Base-by-base conservation (phyloP, 2,888 invertebrate genomes). In the Belgica antarctica region DNA sequence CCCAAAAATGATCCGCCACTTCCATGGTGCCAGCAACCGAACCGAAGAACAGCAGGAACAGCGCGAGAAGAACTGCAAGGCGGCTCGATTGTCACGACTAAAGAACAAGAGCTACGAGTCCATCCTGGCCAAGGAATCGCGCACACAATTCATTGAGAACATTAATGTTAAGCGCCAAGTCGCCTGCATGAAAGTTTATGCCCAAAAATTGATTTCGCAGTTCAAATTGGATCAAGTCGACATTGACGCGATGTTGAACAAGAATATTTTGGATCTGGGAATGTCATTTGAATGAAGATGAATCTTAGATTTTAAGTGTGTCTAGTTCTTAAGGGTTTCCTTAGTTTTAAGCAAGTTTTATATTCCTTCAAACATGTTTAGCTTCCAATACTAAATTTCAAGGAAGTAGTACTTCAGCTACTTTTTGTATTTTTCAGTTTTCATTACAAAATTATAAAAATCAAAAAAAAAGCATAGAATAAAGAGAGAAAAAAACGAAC, bases 11-110 rank as follows among this genome's bases (percentile, higher is more conserved):
- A 28, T 28, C 1, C 22, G 62, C 22, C 17, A 28, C n/a, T 62
- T 62, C n/a, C 62, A 31, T 12, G 62, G 62, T 10, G 28, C 62
- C n/a, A 36, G 36, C n/a, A 31, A 62, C 22, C 34, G 62, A 3
- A 28, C 34, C 12, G 12, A 62, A 22, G 34, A 62, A 10, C 31
- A 62, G 7, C 31, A 31, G 17, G 19, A 62, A 5, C 2, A 36
- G 19, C 15, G 62, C 2, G 10, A 34, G 1, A 62, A 62, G 8
- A 62, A 62, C 17, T 34, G 28, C 5, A 5, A 28, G 1, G 62
- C 62, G n/a, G 62, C 62, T 34, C 22, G 28, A 28, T 34, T 31
- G 1, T 62, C 62, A 0, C 34, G 62, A 5, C 19, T 19, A 3
- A 62, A 62, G n/a, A 62, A 62, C 5, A 62, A 62, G 36, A 19